Evolutionary conservation across 53 echinoderm and acorn worm genomes (phyloP).

Genomic region (Holothuria scabra): DNA sequence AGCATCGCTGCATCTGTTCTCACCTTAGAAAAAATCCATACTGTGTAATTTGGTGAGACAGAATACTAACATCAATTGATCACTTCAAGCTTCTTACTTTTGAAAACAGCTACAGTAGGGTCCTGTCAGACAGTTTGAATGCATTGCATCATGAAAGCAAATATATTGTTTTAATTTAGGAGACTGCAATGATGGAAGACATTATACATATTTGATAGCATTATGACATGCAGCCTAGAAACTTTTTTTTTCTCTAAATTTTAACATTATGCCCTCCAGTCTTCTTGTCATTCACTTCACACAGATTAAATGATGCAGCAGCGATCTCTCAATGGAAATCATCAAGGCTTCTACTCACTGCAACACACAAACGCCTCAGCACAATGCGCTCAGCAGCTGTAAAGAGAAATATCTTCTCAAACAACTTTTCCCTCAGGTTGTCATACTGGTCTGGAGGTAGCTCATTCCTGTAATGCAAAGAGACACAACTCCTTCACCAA

Average conservation of each 20-base stretch:
- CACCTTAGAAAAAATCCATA: neutral
- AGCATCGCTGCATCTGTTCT: no score
- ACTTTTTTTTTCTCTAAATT: no score
- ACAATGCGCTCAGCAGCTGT: constrained; percentile 82
- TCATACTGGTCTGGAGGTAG: constrained; percentile 95
- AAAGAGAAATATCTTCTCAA: constrained; percentile 91
- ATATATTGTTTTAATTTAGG: neutral
- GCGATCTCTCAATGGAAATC: neutral
- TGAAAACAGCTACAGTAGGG: no score
- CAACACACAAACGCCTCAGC: constrained; percentile 92
- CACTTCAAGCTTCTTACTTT: no score
- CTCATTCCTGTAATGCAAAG: constrained; percentile 67
- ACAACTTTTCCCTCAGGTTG: constrained; percentile 81
- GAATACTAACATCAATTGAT: no score
- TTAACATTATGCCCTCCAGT: no score
- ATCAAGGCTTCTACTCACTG: constrained; percentile 63
- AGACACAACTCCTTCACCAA: neutral
- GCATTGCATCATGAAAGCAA: neutral
- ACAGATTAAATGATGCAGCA: neutral
- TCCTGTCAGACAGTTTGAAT: no score
- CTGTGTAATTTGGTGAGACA: no score
- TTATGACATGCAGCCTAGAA: no score
- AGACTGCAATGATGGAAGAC: no score
- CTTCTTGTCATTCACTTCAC: no score
- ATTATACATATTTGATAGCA: no score